phyloP scores from a whole-genome alignment of 1,140 invertebrate genomes.

The Ganaspis sp. region DNA sequence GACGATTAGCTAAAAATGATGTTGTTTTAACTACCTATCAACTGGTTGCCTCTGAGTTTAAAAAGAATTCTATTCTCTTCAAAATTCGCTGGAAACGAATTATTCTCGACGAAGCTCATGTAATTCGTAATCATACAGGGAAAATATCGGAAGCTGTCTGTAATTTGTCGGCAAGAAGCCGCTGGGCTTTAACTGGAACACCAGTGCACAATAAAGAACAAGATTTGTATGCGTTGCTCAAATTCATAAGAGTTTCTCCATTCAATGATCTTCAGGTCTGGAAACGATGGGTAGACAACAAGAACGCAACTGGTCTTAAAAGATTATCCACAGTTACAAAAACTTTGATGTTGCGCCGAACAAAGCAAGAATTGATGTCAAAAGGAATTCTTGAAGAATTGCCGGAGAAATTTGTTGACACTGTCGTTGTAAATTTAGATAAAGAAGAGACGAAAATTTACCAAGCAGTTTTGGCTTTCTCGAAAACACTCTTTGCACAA shows the following conservation, averaged over 20 bases:
- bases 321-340: conserved; percentile 88
- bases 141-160: conserved; percentile 84
- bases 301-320: conserved; percentile 82
- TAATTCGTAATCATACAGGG: conserved; percentile 91
- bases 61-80: conserved; percentile 54
- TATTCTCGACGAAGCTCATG: conserved; percentile 95
- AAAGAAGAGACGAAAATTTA: conserved; percentile 86
- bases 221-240: conserved; percentile 92
- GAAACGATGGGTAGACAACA: conserved; percentile 85
- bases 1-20: conserved; percentile 80
- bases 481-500: conserved; percentile 84
- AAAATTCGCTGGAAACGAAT: conserved; percentile 88
- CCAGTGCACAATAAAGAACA: conserved; percentile 95
- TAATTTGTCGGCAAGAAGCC: conserved; percentile 78
- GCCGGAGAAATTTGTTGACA: conserved; percentile 80
- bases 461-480: conserved; percentile 84
- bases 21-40: conserved; percentile 89
- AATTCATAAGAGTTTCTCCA: conserved; percentile 89
- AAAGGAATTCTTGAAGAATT: conserved; percentile 79
- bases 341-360: conserved; percentile 88
- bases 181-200: conserved; percentile 95
- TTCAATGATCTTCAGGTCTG: conserved; percentile 88
- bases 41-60: conserved; percentile 79
- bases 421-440: conserved; percentile 80
- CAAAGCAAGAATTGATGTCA: conserved; percentile 85